Evolutionary conservation across 2,797 vertebrate species (phyloP), one percentile per base, ranked within the genome.

Genomic region (Carapus acus): DNA sequence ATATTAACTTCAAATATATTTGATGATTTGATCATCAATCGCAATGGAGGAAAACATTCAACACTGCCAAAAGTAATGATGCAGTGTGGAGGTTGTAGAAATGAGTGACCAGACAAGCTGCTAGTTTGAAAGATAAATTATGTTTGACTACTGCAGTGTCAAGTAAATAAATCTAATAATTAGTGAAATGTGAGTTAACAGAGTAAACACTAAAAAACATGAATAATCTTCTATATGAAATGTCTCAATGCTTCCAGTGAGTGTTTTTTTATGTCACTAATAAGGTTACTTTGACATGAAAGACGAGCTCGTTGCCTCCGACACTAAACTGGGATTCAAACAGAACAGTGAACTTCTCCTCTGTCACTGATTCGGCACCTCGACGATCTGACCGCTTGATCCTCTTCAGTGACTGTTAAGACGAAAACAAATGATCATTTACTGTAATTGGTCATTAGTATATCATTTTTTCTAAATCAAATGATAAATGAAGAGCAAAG

Each of bases 311-410:
- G 0, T 97, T 97, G 58, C 94, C 94, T 6, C 94, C 94, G 0
- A 97, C 90, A 1, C 94, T 97, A 81, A 97, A 97, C 81, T 97
- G 94, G 0, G 94, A 97, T 70, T 97, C 94, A 0, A 97, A 97
- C 49, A 97, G 87, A 65, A 97, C 92, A 0, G 94, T 96, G 72
- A 97, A 97, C 73, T 97, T 97, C 77, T 97, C 94, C 71, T 97
- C 94, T 0, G 94, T 97, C 54, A 97, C 94, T 0, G 94, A 97
- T 78, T 97, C 94, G 0, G 94, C 93, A 1, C 94, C 94, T 0
- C 94, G 91, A 1, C 94, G 89, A 66, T 97, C 94, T 0, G 94
- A 96, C 17, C 94, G 92, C 74, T 98, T 98, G 73, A 97, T 97
- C 41, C 94, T 82, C 77, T 98, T 98, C 69, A 98, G 78, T 24